These are phyloP conservation scores for Scaptomyza graminum DNA, from an alignment of 1,140 invertebrate genomes.

Conservation along the genomic window DNA sequence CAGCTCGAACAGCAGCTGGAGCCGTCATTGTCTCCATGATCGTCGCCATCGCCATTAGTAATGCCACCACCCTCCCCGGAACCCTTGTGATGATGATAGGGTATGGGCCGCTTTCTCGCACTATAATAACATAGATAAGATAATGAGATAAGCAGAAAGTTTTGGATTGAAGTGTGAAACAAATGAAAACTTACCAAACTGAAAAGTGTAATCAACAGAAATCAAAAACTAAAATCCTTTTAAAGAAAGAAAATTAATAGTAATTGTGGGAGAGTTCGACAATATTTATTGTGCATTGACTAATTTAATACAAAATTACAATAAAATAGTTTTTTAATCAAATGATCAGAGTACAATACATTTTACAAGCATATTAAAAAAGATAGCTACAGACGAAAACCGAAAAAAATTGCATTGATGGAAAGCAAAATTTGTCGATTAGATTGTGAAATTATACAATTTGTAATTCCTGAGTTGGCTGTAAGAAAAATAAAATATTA, in stretches of 20 bases:
- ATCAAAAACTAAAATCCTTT: slow-evolving; percentile 56
- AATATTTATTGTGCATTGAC: slow-evolving; percentile 62
- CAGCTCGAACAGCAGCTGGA: slow-evolving; percentile 88
- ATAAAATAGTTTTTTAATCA: slow-evolving; percentile 19
- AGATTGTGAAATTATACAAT: slow-evolving; percentile 26
- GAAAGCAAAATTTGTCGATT: slow-evolving; percentile 2
- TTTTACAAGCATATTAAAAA: slow-evolving; percentile 23
- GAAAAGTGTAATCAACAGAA: slow-evolving; percentile 63
- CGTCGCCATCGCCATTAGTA: slow-evolving; percentile 40
- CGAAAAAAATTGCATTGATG: slow-evolving; percentile 14
- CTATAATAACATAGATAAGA: slow-evolving; percentile 85
- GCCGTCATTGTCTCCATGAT: slow-evolving; percentile 85
- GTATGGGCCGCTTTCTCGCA: slow-evolving; percentile 94
- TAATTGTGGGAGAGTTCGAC: slow-evolving; percentile 32
- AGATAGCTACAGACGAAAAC: slow-evolving; percentile 21
- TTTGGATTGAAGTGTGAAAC: neutral
- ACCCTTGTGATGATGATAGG: slow-evolving; percentile 93
- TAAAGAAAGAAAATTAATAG: slow-evolving; percentile 36
- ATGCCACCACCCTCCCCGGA: slow-evolving; percentile 84
- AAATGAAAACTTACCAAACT: slow-evolving; percentile 59
- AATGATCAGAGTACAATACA: slow-evolving; percentile 22
- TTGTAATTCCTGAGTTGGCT: slow-evolving; percentile 67
- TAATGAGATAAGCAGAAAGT: neutral
- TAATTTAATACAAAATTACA: slow-evolving; percentile 34
- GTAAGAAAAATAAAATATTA: slow-evolving; percentile 53